Evolutionary conservation across 2,797 vertebrate species (phyloP).

Genomic region (Zalophus californianus): DNA sequence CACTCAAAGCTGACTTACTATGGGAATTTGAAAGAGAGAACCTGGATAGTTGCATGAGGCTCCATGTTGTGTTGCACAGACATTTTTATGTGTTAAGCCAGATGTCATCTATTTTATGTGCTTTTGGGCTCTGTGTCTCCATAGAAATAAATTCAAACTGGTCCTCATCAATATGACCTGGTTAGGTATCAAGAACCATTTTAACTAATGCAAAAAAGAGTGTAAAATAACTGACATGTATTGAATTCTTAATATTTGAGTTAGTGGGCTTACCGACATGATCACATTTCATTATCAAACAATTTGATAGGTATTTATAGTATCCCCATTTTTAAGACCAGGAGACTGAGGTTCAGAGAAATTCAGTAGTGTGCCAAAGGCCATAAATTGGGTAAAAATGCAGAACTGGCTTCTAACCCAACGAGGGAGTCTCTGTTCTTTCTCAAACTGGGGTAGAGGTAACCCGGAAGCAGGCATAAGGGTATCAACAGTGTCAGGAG

Average conservation of each 20-base stretch:
- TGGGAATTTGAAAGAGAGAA: conserved; percentile 52
- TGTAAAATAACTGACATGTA: neutral
- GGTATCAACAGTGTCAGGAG: too few relatives aligned
- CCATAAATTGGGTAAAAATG: neutral
- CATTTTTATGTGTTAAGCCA: conserved; percentile 59
- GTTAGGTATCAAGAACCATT: conserved; percentile 9
- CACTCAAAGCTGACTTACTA: conserved; percentile 41
- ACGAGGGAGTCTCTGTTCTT: neutral
- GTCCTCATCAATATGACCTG: neutral
- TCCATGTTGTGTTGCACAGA: neutral
- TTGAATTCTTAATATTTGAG: neutral
- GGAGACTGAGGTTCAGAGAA: conserved; percentile 9
- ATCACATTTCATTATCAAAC: neutral
- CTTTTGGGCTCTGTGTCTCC: neutral
- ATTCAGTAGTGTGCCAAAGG: neutral
- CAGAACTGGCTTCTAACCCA: neutral
- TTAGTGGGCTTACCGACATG: neutral
- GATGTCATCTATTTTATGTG: conserved; percentile 25
- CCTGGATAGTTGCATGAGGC: neutral
- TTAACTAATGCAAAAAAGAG: conserved; percentile 40
- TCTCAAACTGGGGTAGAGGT: neutral
- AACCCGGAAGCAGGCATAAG: neutral
- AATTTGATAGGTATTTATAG: neutral
- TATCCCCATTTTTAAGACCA: conserved; percentile 33
- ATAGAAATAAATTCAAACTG: conserved; percentile 27